Percentiles rank a stretch among this genome's conserved stretches.
phyloP scores from a whole-genome alignment of 2,113 vertebrate genomes.

The Lynx canadensis region DNA sequence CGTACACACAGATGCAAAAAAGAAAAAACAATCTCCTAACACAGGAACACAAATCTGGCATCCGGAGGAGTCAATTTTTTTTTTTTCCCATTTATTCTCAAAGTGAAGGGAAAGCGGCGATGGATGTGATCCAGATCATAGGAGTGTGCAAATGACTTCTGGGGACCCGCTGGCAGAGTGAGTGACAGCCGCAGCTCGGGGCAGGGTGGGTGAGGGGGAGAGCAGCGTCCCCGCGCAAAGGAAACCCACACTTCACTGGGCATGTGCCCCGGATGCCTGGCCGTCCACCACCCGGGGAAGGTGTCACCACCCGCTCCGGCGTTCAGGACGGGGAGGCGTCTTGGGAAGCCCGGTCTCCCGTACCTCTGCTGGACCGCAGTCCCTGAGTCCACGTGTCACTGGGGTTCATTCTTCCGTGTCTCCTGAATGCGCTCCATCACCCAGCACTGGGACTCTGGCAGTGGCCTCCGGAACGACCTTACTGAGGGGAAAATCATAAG shows the following conservation, averaged over 20 bases:
- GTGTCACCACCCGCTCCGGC: accelerated
- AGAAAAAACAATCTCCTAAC: conserved; percentile 82
- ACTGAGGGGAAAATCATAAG: too few species aligned
- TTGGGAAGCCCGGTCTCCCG: accelerated
- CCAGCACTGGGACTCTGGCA: accelerated
- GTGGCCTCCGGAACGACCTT: accelerated
- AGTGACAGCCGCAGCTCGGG: conserved; percentile 29
- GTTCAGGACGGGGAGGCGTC: background rate
- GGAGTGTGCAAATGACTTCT: conserved; percentile 70
- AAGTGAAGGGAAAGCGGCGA: conserved; percentile 80
- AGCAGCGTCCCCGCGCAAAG: accelerated
- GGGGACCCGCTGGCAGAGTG: conserved; percentile 11
- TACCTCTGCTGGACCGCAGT: accelerated
- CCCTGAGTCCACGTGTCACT: too few species aligned
- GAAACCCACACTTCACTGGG: background rate
- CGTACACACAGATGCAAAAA: conserved; percentile 84
- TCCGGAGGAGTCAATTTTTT: conserved; percentile 79
- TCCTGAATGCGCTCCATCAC: background rate
- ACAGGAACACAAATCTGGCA: conserved; percentile 86
- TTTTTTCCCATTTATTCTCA: conserved; percentile 80
- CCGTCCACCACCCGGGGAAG: accelerated
- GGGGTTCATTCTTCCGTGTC: background rate
- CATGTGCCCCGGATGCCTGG: accelerated
- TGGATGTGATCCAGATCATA: conserved; percentile 78
- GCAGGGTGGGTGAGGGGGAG: background rate